phyloP scores from a whole-genome alignment of 2,888 invertebrate species.

The Machimus rusticus region DNA sequence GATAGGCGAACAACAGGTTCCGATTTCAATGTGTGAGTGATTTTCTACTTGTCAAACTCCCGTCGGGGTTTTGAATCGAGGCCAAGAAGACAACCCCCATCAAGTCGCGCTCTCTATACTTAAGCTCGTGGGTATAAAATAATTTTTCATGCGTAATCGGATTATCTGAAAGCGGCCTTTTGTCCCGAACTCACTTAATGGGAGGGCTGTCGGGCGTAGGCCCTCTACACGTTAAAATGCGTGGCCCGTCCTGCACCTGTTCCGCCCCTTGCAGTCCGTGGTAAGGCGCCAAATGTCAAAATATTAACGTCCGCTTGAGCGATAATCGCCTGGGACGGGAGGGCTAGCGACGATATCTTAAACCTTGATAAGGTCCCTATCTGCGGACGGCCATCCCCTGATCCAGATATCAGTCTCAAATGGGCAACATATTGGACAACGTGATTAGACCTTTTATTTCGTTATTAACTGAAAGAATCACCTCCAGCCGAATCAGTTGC shows the following conservation, averaged over 20 bases:
- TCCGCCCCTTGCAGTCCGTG: neutral
- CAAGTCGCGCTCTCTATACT: neutral
- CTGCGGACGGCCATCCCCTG: neutral
- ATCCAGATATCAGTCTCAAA: neutral
- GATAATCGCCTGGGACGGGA: neutral
- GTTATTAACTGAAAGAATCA: constrained; percentile 48
- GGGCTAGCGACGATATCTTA: neutral
- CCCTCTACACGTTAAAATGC: too few relatives aligned
- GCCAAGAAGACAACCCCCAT: neutral
- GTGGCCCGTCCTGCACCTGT: neutral
- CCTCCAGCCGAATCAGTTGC: neutral
- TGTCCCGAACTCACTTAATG: neutral
- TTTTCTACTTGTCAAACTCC: neutral
- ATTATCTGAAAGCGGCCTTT: constrained; percentile 1
- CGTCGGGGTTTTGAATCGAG: neutral
- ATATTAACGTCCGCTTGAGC: neutral
- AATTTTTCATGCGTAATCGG: constrained; percentile 39
- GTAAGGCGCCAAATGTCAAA: constrained; percentile 28
- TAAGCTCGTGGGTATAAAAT: neutral
- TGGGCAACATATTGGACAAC: constrained; percentile 51
- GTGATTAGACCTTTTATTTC: constrained; percentile 52
- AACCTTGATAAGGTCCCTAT: constrained; percentile 22
- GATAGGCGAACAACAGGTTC: constrained; percentile 61
- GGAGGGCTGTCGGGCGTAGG: neutral
- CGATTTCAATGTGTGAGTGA: constrained; percentile 61